These are phyloP conservation scores for Chelon auratus DNA, from an alignment of 2,797 vertebrate species.

Conservation along the genomic window DNA sequence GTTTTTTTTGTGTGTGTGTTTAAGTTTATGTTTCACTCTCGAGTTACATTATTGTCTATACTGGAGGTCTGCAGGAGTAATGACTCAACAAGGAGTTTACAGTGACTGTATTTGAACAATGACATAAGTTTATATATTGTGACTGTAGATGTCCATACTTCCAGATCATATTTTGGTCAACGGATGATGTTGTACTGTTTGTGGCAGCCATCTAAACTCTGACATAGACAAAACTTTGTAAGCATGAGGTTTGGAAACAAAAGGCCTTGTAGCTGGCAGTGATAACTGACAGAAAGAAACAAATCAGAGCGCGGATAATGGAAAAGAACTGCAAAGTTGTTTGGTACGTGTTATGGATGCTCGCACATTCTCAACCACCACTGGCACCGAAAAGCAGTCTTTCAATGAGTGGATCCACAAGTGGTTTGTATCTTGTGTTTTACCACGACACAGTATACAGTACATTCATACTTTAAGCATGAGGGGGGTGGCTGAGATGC, in stretches of 20 bases:
- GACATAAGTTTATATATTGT: slow-evolving; percentile 32
- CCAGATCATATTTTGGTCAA: slow-evolving; percentile 33
- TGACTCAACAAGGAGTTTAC: slow-evolving; percentile 43
- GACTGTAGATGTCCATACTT: slow-evolving; percentile 18
- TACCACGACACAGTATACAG: background rate
- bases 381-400: background rate
- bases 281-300: background rate
- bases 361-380: background rate
- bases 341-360: background rate
- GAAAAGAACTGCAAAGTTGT: slow-evolving; percentile 11
- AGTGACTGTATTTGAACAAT: slow-evolving; percentile 40
- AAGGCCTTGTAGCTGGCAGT: background rate
- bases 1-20: slow-evolving; percentile 20
- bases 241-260: slow-evolving; percentile 12
- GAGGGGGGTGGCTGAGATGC: background rate
- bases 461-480: background rate
- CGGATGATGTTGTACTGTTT: slow-evolving; percentile 21
- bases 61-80: slow-evolving; percentile 39
- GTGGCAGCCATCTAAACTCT: slow-evolving; percentile 5
- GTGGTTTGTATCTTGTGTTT: background rate
- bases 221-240: slow-evolving; percentile 19
- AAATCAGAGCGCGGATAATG: background rate
- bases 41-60: slow-evolving; percentile 44
- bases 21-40: slow-evolving; percentile 46
- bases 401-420: no score